Percentiles rank a stretch among this genome's conserved stretches.
Conservation (phyloP, 2,888 invertebrate genomes). For the Oxyteleia sp. region DNA sequence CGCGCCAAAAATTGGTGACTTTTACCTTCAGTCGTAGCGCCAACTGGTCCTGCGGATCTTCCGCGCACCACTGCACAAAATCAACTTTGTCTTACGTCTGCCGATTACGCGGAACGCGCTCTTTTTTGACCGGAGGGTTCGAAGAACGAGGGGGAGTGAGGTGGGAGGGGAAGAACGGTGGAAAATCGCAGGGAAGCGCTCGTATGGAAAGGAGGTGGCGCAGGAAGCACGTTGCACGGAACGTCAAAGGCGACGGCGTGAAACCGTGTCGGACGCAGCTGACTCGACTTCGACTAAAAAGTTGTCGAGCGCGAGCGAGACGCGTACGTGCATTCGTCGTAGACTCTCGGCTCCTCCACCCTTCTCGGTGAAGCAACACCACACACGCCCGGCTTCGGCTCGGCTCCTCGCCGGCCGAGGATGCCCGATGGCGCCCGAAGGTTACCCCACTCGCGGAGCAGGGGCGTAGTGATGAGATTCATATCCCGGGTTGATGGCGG, state of each 20-base stretch:
- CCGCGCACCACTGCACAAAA: constrained; percentile 23
- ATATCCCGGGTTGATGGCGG: constrained; percentile 15
- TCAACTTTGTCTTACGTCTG: neutral
- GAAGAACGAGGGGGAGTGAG: constrained; percentile 4
- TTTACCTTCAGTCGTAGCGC: constrained; percentile 42
- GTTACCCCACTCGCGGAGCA: constrained; percentile 30
- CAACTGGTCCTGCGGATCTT: constrained; percentile 7
- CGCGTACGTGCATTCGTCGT: constrained; percentile 70
- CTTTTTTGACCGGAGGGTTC: constrained; percentile 45
- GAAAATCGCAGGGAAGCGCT: neutral
- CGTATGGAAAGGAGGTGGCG: neutral
- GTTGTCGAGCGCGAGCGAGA: constrained; percentile 61
- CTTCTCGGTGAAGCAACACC: constrained; percentile 70
- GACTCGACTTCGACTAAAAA: constrained; percentile 77
- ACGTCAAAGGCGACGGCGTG: constrained; percentile 68
- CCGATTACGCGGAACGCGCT: constrained; percentile 26
- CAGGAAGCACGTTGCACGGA: constrained; percentile 59
- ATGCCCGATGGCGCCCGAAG: constrained; percentile 57
- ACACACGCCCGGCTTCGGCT: constrained; percentile 75
- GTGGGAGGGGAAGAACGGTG: constrained; percentile 2
- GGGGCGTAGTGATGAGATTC: constrained; percentile 43
- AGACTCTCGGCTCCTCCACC: constrained; percentile 72
- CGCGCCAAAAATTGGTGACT: constrained; percentile 30
- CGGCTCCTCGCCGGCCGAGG: constrained; percentile 74
- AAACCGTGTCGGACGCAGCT: constrained; percentile 74